Evolutionary conservation across 1,140 invertebrate genomes (phyloP).

Genomic region (Pachyrhynchus sulphureomaculatus): DNA sequence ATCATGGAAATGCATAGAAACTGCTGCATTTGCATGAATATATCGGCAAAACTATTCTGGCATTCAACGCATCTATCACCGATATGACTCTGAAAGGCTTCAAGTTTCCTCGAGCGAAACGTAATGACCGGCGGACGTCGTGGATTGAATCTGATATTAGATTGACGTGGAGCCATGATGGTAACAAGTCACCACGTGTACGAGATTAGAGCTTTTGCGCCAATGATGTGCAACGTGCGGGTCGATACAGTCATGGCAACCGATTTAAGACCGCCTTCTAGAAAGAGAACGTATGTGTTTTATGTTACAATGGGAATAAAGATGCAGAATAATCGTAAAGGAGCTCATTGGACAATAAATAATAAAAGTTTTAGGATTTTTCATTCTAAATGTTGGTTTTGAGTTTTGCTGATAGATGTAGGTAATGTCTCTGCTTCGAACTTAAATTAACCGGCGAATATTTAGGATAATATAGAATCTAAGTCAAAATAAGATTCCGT

Average conservation of each 20-base stretch:
- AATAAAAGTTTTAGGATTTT: slow-evolving; percentile 53
- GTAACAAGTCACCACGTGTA: slow-evolving; percentile 44
- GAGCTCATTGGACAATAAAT: slow-evolving; percentile 50
- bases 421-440: slow-evolving; percentile 44
- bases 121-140: slow-evolving; percentile 29
- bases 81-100: slow-evolving; percentile 18
- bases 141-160: slow-evolving; percentile 20
- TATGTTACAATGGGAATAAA: slow-evolving; percentile 30
- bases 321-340: slow-evolving; percentile 42
- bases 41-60: slow-evolving; percentile 22
- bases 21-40: slow-evolving; percentile 29
- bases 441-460: slow-evolving; percentile 1
- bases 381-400: slow-evolving; percentile 47
- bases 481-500: not conserved
- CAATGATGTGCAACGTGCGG: slow-evolving; percentile 33
- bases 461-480: not conserved
- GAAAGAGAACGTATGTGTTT: slow-evolving; percentile 25
- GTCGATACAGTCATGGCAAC: slow-evolving; percentile 52
- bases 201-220: slow-evolving; percentile 30
- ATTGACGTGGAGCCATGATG: slow-evolving; percentile 45
- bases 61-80: slow-evolving; percentile 16
- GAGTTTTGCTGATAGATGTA: slow-evolving; percentile 51
- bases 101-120: slow-evolving; percentile 8
- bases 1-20: slow-evolving; percentile 28
- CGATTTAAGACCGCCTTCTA: slow-evolving; percentile 34